phyloP scores from a whole-genome alignment of 2,888 invertebrate species.

The Sesia apiformis region DNA sequence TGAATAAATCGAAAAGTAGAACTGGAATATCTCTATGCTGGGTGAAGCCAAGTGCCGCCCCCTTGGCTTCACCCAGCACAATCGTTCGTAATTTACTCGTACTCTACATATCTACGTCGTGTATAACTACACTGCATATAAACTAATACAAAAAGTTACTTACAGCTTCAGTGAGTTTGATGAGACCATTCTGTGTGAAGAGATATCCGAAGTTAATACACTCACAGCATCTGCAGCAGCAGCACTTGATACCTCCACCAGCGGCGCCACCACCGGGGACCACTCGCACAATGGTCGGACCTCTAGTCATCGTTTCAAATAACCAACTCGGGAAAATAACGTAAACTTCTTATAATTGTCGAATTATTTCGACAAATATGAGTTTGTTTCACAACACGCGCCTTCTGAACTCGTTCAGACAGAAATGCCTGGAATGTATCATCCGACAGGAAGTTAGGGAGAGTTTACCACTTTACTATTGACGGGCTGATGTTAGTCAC shows the following conservation, averaged over 20 bases:
- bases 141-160: constrained; percentile 31
- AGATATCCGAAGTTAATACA: constrained; percentile 86
- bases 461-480: constrained; percentile 43
- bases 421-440: constrained; percentile 11
- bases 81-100: no score
- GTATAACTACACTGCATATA: no score
- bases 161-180: constrained; percentile 85
- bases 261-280: constrained; percentile 39
- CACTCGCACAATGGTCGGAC: constrained; percentile 65
- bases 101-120: no score
- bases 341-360: constrained; percentile 6
- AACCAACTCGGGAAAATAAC: not conserved
- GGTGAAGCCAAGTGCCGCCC: no score
- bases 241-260: constrained; percentile 78
- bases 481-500: constrained; percentile 56
- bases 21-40: no score
- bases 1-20: not conserved
- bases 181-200: constrained; percentile 80
- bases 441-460: constrained; percentile 46
- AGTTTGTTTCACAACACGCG: not conserved
- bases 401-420: not conserved
- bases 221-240: constrained; percentile 84
- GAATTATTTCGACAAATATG: constrained; percentile 1
- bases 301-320: constrained; percentile 41
- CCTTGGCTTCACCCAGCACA: no score